These are phyloP conservation scores for Lycopodina hypogea DNA, from an alignment of 37 sponge, comb jelly and placozoan genomes.

Conservation along the genomic window DNA sequence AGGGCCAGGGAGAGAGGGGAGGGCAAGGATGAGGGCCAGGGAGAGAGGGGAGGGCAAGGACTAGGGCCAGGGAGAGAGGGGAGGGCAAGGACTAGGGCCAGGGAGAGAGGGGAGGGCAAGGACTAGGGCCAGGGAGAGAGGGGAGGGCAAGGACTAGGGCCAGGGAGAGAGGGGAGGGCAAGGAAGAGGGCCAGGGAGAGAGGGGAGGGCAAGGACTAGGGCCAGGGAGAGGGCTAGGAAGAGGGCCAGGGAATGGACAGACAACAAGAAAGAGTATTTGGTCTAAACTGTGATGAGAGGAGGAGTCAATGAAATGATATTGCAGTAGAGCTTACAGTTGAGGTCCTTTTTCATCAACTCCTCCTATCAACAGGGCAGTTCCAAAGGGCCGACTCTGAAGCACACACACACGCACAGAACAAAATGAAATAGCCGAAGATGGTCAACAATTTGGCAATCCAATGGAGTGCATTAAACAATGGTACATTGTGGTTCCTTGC, in stretches of 20 bases:
- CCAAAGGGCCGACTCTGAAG: slow-evolving; percentile 94
- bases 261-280: not conserved
- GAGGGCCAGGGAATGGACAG: not conserved
- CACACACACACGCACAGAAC: not conserved
- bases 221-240: not conserved
- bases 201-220: not conserved
- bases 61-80: too few relatives aligned
- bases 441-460: too few relatives aligned
- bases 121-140: too few relatives aligned
- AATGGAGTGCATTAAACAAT: too few relatives aligned
- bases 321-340: slow-evolving; percentile 55
- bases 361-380: slow-evolving; percentile 92
- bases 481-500: too few relatives aligned
- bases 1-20: too few relatives aligned
- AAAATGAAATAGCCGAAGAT: too few relatives aligned
- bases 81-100: too few relatives aligned
- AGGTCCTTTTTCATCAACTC: slow-evolving; percentile 90
- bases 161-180: not conserved
- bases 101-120: too few relatives aligned
- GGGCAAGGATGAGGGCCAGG: too few relatives aligned
- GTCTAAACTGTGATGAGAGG: not conserved
- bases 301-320: not conserved
- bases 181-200: not conserved
- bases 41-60: too few relatives aligned
- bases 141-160: too few relatives aligned